Conservation (phyloP, 2,888 invertebrate genomes). For the Pachliopta kotzebuea region DNA sequence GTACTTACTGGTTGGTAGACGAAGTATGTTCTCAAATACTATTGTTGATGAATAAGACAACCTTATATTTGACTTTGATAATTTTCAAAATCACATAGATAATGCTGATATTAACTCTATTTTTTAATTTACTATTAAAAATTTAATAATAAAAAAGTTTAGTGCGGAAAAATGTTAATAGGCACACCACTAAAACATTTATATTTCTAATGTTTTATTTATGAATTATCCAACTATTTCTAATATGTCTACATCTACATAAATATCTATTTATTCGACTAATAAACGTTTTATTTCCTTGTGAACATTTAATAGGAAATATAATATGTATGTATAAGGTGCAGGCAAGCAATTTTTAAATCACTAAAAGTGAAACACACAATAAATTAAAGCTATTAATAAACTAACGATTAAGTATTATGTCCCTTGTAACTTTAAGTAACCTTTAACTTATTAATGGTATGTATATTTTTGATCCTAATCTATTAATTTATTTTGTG, state of each 20-base stretch:
- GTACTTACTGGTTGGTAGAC: too few relatives aligned
- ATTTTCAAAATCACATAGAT: too few relatives aligned
- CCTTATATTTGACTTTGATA: too few relatives aligned
- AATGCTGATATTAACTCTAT: too few relatives aligned
- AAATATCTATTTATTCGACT: conserved; percentile 40
- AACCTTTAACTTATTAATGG: too few relatives aligned
- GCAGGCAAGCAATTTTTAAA: conserved; percentile 17
- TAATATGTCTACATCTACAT: conserved; percentile 46
- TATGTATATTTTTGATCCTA: too few relatives aligned
- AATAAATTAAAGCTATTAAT: not conserved
- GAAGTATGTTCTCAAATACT: too few relatives aligned
- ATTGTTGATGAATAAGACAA: too few relatives aligned
- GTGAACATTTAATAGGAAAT: conserved; percentile 20
- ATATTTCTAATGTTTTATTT: conserved; percentile 31
- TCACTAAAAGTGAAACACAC: conserved; percentile 21
- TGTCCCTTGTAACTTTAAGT: not conserved
- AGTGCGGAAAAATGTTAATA: too few relatives aligned
- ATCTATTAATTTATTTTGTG: too few relatives aligned
- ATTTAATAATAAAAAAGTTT: too few relatives aligned
- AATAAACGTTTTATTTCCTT: conserved; percentile 21
- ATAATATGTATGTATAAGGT: conserved; percentile 7
- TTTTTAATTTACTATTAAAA: too few relatives aligned
- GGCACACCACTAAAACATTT: conserved; percentile 13
- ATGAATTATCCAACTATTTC: conserved; percentile 41
- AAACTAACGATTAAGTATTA: conserved; percentile 31